phyloP scores from a whole-genome alignment of 2,113 vertebrate species.

The Climacteris rufus region DNA sequence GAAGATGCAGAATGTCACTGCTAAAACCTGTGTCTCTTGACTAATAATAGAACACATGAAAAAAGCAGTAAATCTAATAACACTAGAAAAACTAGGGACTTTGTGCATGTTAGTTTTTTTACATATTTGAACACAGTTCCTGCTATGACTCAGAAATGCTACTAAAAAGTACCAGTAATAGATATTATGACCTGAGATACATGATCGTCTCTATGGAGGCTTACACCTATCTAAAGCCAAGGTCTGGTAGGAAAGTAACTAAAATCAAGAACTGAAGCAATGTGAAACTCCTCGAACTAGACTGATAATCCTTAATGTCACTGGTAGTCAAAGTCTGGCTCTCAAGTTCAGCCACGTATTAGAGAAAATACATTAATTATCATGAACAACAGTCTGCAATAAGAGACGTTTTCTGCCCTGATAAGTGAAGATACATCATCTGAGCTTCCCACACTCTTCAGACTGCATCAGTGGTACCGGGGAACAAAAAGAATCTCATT shows the following conservation, averaged over 20 bases:
- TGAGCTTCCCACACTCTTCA: conserved; percentile 26
- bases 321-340: background rate
- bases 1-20: background rate
- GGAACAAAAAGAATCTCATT: conserved; percentile 20
- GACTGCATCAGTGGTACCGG: conserved; percentile 40
- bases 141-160: background rate
- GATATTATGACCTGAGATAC: background rate
- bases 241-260: background rate
- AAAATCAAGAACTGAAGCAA: conserved; percentile 17
- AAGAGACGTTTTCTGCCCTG: background rate
- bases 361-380: conserved; percentile 53
- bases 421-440: conserved; percentile 1
- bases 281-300: background rate
- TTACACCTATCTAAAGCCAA: conserved; percentile 5
- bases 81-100: background rate
- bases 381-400: conserved; percentile 19
- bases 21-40: background rate
- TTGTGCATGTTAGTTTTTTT: background rate
- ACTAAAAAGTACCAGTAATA: background rate
- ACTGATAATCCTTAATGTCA: background rate
- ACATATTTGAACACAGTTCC: background rate
- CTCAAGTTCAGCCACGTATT: background rate
- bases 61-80: background rate
- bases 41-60: background rate
- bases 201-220: background rate